These are phyloP conservation scores for Drosophila pseudoananassae DNA, from an alignment of 1,140 invertebrate genomes.

Conservation along the genomic window DNA sequence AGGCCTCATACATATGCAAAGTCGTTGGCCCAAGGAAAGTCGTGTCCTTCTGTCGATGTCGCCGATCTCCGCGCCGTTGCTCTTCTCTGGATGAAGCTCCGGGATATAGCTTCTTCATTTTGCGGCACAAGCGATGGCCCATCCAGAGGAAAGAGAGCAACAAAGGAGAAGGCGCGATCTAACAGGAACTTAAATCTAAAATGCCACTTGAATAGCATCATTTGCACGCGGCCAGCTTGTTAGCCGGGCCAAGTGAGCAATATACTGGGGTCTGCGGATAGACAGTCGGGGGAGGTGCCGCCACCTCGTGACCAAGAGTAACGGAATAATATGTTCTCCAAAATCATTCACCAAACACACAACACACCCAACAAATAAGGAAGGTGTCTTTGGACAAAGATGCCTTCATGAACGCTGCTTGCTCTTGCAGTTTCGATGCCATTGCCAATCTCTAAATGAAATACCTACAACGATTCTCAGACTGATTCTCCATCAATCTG, in stretches of 20 bases:
- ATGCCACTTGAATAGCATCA: constrained; percentile 82
- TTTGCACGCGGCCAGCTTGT: constrained; percentile 76
- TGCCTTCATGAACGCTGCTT: no score
- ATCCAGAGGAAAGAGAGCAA: constrained; percentile 25
- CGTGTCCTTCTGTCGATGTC: constrained; percentile 59
- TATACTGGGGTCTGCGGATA: constrained; percentile 6
- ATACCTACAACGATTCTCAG: no score
- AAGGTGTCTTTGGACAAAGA: neutral
- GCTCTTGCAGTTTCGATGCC: no score
- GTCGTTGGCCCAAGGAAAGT: constrained; percentile 43
- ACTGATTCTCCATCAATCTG: no score
- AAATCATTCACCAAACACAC: constrained; percentile 7
- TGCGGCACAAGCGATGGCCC: constrained; percentile 9
- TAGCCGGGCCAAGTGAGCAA: constrained; percentile 29
- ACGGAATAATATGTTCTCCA: neutral
- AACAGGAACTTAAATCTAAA: constrained; percentile 78
- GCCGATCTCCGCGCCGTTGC: constrained; percentile 7
- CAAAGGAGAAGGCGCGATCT: constrained; percentile 44
- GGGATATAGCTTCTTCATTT: constrained; percentile 48
- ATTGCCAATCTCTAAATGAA: no score
- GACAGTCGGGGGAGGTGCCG: neutral
- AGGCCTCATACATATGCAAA: constrained; percentile 75
- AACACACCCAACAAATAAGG: neutral
- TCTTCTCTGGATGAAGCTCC: neutral
- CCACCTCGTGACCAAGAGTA: constrained; percentile 4